Base-by-base conservation (phyloP, 2,113 vertebrate genomes). In the Elaphurus davidianus region DNA sequence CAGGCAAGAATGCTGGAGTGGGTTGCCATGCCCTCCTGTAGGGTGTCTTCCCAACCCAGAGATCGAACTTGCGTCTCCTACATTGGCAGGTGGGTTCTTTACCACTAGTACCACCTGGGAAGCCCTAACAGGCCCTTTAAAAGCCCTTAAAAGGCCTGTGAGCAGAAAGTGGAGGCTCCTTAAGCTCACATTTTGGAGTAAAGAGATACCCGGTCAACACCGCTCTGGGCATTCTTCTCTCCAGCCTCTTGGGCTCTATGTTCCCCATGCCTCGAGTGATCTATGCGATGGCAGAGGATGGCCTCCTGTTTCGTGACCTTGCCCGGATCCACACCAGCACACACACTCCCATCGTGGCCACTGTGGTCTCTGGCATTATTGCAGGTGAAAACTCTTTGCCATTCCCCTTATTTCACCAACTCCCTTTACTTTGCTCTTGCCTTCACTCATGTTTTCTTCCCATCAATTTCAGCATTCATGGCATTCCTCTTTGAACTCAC, bases 261-360 rank as follows among this genome's bases (percentile, higher is more conserved):
- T 99, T 99, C 96, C 99, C 99, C 21, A 99, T 99, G 99, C 99
- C 99, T 33, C 99, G 99, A 1, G 99, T 99, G 54, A 99, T 99
- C 98, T 99, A 99, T 3, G 99, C 99, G 28, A 99, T 99, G 99
- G 99, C 99, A 0, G 99, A 99, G 90, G 99, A 99, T 0, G 99
- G 99, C 7, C 99, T 99, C 96, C 99, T 99, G 93, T 99, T 99
- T 98, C 99, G 98, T 28, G 85, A 81, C 59, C 99, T 99, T 91
- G 99, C 99, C 91, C 99, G 3, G 33, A 99, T 99, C 62, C 99
- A 99, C 95, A 23, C 93, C 4, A 98, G 98, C 92, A 99, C 99
- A 1, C 99, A 99, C 97, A 99, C 99, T 0, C 99, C 99, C 28
- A 94, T 99, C 30, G 95, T 98, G 47, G 99, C 99, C 30, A 99